These are phyloP conservation scores for Montipora capricornis DNA, from an alignment of 64 coral and sea anemone species.

Conservation along the genomic window DNA sequence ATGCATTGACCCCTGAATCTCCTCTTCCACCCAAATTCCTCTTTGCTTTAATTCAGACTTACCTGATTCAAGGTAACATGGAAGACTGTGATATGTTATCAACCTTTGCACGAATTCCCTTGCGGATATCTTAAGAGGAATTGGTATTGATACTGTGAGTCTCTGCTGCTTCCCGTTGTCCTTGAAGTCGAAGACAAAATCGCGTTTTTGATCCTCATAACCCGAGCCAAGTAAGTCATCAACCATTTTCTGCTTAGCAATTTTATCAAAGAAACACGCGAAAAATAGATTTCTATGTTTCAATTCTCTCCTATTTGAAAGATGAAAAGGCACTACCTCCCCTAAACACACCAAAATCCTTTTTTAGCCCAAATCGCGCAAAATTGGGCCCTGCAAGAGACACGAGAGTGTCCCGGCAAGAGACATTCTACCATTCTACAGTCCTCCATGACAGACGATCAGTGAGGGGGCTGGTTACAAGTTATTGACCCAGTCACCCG, in stretches of 20 bases:
- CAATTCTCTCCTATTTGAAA: not conserved
- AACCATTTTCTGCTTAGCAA: constrained; percentile 5
- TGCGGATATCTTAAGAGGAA: constrained; percentile 49
- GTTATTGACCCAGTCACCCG: not conserved
- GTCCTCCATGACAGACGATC: too few relatives aligned
- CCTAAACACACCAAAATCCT: not conserved
- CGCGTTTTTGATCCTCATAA: constrained; percentile 40
- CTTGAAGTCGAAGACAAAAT: constrained; percentile 62
- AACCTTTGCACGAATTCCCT: constrained; percentile 64
- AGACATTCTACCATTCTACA: too few relatives aligned
- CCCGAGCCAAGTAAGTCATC: constrained; percentile 24
- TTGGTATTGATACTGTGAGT: constrained; percentile 60
- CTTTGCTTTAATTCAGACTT: not conserved
- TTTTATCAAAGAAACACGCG: not conserved
- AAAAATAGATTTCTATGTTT: not conserved
- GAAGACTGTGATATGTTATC: constrained; percentile 53
- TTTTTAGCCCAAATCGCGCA: not conserved
- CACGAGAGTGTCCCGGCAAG: too few relatives aligned
- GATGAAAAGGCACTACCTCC: too few relatives aligned
- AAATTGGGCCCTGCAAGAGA: too few relatives aligned
- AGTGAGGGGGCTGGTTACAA: not conserved
- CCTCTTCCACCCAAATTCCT: not conserved
- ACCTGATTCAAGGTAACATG: constrained; percentile 74
- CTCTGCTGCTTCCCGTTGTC: constrained; percentile 57
- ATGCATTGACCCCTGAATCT: too few relatives aligned